Conservation (phyloP, 1,140 invertebrate species). For the Macrobrachium nipponense region DNA sequence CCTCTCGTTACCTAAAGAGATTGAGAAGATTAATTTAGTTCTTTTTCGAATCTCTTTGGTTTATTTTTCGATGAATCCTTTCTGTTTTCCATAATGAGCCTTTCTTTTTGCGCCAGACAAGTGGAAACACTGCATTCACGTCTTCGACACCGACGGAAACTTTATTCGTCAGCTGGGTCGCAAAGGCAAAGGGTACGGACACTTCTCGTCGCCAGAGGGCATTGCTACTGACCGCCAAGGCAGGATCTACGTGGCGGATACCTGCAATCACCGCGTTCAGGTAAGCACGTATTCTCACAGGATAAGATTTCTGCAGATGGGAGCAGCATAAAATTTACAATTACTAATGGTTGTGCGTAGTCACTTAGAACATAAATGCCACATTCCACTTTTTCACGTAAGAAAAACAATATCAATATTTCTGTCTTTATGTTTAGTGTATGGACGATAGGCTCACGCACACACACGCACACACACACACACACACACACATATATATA, state of each 20-base stretch:
- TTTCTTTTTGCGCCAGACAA: constrained; percentile 71
- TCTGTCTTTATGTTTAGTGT: too few species aligned
- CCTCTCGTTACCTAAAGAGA: too few species aligned
- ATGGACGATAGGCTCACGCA: too few species aligned
- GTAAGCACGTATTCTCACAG: constrained; percentile 62
- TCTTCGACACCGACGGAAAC: constrained; percentile 76
- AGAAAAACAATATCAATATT: neutral
- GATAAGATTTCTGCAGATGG: neutral
- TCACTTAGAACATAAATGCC: neutral
- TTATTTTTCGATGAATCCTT: neutral
- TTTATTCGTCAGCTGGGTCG: constrained; percentile 75
- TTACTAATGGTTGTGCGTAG: too few species aligned
- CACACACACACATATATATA: too few species aligned
- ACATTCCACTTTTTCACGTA: neutral
- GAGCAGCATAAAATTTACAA: too few species aligned
- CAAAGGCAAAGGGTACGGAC: constrained; percentile 74
- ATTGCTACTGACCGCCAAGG: constrained; percentile 75
- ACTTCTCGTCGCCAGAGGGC: constrained; percentile 80
- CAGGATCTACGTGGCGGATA: constrained; percentile 80
- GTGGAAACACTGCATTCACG: constrained; percentile 82
- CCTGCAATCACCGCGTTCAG: constrained; percentile 79
- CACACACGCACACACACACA: too few species aligned
- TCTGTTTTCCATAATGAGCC: too few species aligned
- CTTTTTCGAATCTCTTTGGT: too few species aligned
- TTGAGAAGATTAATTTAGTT: too few species aligned